Evolutionary conservation across 1,140 invertebrate species (phyloP).

Genomic region (Heterodera carotae): DNA sequence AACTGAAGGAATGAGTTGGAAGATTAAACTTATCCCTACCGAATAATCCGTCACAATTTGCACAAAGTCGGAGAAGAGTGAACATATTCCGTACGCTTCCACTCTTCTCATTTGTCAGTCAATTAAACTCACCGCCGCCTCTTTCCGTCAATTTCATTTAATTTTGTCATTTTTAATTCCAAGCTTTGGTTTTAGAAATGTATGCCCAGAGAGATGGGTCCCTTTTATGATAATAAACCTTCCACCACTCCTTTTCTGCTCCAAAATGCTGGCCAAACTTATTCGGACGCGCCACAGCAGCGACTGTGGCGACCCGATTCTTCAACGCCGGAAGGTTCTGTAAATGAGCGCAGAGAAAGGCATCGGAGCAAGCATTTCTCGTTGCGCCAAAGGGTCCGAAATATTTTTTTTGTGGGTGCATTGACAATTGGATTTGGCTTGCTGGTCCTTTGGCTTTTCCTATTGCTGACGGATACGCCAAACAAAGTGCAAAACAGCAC

Average conservation of each 20-base stretch:
- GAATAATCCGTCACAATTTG: not conserved
- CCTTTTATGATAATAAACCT: not conserved
- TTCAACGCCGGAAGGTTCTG: not conserved
- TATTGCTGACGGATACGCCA: not conserved
- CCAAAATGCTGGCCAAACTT: constrained; percentile 1
- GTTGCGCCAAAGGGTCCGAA: not conserved
- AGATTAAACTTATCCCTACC: not conserved
- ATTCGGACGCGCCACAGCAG: constrained; percentile 15
- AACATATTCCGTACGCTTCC: not conserved
- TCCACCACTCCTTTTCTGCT: constrained; percentile 3
- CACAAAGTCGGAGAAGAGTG: not conserved
- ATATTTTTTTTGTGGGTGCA: not conserved
- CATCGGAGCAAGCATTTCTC: not conserved
- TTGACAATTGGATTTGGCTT: not conserved
- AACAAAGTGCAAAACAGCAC: not conserved
- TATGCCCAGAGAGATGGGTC: not conserved
- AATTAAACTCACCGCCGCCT: not conserved
- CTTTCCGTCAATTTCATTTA: not conserved
- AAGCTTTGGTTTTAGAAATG: constrained; percentile 3
- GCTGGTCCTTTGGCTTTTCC: constrained; percentile 10
- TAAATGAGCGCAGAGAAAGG: not conserved
- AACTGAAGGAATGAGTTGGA: too few species aligned
- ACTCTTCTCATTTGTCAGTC: not conserved
- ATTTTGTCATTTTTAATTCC: not conserved
- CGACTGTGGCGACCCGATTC: constrained; percentile 23